Base-by-base conservation (phyloP, 2,797 vertebrate genomes). In the Mormyrops attenuatus region DNA sequence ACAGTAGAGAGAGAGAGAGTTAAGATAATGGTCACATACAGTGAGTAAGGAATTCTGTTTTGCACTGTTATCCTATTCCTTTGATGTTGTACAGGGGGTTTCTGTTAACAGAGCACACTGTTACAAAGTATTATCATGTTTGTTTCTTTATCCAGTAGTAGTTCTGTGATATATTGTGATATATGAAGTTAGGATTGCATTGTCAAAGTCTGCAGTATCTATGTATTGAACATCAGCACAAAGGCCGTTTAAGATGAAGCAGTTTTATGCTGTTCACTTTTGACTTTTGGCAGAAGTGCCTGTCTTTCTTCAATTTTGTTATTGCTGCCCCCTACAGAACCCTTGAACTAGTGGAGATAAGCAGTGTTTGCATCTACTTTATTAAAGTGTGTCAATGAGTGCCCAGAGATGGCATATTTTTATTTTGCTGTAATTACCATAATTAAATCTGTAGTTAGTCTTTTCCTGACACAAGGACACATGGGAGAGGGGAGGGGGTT, bases 391-490 rank as follows among this genome's bases (percentile, higher is more conserved):
- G 95, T 97, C 96, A 95, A 96, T 96, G 95, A 95, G 91, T 93
- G 93, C 93, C 92, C 93, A 93, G 94, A 95, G 94, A 82, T 95
- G 92, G 92, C 94, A 92, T 96, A 94, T 94, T 96, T 96, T 96
- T 96, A 96, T 96, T 96, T 97, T 96, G 94, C 93, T 93, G 93
- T 93, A 94, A 95, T 95, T 95, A 95, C 94, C 93, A 95, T 94
- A 95, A 94, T 95, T 94, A 92, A 89, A 91, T 94, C 93, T 95
- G 38, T 80, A 80, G 77, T 80, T 95, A 95, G 95, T 96, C 93
- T 85, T 52, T 52, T 49, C 44, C 82, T 85, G 44, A 85, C 82
- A 93, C 95, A 95, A 94, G 94, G 94, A 91, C 86, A 91, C 30
- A 87, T 90, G 93, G 90, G 94, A 94, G 52, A 11, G 22, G 57